Evolutionary conservation across 1,140 invertebrate species (phyloP).

Genomic region (Cotesia typhae): DNA sequence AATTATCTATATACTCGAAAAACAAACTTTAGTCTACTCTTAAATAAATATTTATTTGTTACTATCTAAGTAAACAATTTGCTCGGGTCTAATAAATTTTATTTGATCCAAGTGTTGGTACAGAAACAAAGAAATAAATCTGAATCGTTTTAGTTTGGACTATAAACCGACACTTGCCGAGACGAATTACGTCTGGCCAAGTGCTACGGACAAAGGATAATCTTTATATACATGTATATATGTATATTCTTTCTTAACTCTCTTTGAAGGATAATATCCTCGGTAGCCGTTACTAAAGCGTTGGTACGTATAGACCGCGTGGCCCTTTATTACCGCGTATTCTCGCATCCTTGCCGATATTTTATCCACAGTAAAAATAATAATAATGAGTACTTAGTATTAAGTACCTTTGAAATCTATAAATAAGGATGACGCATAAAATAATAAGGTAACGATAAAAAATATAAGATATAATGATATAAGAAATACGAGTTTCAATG

Average conservation of each 20-base stretch:
- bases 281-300: constrained; percentile 21
- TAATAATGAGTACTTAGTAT: not conserved
- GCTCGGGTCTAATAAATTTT: too few relatives aligned
- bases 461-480: constrained; percentile 6
- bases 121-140: too few relatives aligned
- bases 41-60: too few relatives aligned
- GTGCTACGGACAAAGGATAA: constrained; percentile 14
- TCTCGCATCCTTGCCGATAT: too few relatives aligned
- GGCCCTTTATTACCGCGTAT: not conserved
- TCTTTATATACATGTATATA: not conserved
- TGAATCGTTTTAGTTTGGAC: too few relatives aligned
- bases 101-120: too few relatives aligned
- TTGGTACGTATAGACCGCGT: constrained; percentile 14
- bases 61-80: too few relatives aligned
- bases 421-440: constrained; percentile 1
- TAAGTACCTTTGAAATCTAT: not conserved
- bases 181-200: constrained; percentile 15
- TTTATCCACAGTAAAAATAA: too few relatives aligned
- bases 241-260: not conserved
- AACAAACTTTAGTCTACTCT: too few relatives aligned
- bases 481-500: constrained; percentile 29
- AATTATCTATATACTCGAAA: too few relatives aligned
- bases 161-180: not conserved
- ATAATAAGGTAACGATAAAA: not conserved
- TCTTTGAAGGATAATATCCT: constrained; percentile 19